Conservation (phyloP, 2,888 invertebrate species). For the Masnerella sp. region DNA sequence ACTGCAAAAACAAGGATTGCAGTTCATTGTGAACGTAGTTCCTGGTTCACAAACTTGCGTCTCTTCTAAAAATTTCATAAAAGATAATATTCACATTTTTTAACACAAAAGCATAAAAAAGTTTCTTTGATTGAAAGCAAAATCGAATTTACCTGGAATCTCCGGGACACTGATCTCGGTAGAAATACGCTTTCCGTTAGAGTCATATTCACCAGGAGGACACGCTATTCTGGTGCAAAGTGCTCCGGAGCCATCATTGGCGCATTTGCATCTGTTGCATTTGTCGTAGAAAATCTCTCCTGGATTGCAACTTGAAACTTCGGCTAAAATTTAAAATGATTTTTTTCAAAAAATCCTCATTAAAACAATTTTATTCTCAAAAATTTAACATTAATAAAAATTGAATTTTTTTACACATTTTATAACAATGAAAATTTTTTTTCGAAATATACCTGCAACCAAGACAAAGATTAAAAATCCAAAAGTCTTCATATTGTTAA, state of each 20-base stretch:
- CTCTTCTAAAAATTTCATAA: not conserved
- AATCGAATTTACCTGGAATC: not conserved
- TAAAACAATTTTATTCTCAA: not conserved
- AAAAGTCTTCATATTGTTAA: too few relatives aligned
- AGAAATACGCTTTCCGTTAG: constrained; percentile 16
- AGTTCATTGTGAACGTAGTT: not conserved
- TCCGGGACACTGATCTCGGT: too few relatives aligned
- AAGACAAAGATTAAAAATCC: too few relatives aligned
- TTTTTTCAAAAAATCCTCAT: constrained; percentile 1
- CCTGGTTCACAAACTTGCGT: not conserved
- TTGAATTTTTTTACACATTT: too few relatives aligned
- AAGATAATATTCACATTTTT: not conserved
- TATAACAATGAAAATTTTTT: too few relatives aligned
- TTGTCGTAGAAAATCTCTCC: constrained; percentile 20
- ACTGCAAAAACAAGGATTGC: not conserved
- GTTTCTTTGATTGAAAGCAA: not conserved
- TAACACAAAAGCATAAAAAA: not conserved
- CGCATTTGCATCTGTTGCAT: constrained; percentile 34
- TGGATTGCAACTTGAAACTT: constrained; percentile 13
- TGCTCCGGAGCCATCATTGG: constrained; percentile 20
- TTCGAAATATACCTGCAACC: constrained; percentile 27
- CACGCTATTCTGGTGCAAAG: constrained; percentile 36
- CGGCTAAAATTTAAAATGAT: not conserved
- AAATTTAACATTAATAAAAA: not conserved
- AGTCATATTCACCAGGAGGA: constrained; percentile 36